Evolutionary conservation across 2,888 invertebrate species (phyloP), one percentile per base, ranked within the genome.

Genomic region (Amblyteles armatorius): DNA sequence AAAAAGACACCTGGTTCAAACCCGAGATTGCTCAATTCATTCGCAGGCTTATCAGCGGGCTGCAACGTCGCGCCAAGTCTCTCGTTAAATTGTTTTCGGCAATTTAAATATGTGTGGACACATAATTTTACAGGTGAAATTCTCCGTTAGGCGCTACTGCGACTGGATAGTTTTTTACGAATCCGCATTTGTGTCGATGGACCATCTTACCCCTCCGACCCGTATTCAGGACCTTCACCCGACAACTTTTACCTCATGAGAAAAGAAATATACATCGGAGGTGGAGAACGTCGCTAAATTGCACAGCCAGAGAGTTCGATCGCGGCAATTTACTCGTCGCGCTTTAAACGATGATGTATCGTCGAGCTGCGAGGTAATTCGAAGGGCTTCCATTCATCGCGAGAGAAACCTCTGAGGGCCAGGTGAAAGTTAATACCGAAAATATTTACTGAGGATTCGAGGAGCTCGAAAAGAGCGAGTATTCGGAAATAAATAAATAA

Each of bases 11-110:
- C 16, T 19, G 69, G 78, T 40, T 65, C 52, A 68, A 85, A 89
- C 87, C 86, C 88, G 92, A 92, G 92, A 93, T 93, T 93, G 19
- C 22, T 55, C 19, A 22, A 11, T 55, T 55, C 19, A 22, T 22
- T 55, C 19, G 3, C 3, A n/a, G 89, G 90, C 90, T 91, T 89
- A 88, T 90, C 90, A 87, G 85, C 76, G 74, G 67, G n/a, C 50
- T 69, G 67, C 65, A 44, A 65, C 50, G 72, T 74, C 68, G 77
- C 82, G 71, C 78, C 84, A 77, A 84, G 85, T 83, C 84, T 86
- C 85, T 86, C 74, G 85, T 86, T 55, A 72, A 77, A 86, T 88
- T 87, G 83, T 85, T 80, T 86, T 84, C 80, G 72, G 52, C 16
- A 55, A 55, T 55, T 73, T 40, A 29, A 5, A 5, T 0, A 29